Evolutionary conservation across 1,140 invertebrate genomes (phyloP).

Genomic region (Drosophila serrata): DNA sequence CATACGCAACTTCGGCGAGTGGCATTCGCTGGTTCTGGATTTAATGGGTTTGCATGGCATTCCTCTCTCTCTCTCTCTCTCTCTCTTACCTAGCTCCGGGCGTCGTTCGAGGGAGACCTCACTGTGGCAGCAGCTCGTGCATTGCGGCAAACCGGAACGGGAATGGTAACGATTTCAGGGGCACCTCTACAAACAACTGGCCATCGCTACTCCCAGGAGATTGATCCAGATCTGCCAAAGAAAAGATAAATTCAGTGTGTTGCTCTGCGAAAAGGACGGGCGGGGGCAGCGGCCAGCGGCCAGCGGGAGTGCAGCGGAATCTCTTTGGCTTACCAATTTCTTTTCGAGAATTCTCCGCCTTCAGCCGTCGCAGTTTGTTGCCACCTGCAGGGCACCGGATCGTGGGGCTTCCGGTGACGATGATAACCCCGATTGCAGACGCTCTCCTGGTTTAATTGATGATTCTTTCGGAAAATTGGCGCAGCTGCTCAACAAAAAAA

Average conservation of each 20-base stretch:
- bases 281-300: background rate
- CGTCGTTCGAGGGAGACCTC: conserved; percentile 14
- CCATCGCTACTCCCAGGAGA: background rate
- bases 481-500: conserved; percentile 16
- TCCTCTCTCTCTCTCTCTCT: background rate
- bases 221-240: conserved; percentile 22
- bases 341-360: background rate
- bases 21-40: conserved; percentile 15
- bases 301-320: background rate
- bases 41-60: conserved; percentile 17
- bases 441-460: conserved; percentile 38
- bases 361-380: background rate
- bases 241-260: conserved; percentile 12
- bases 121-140: conserved; percentile 17
- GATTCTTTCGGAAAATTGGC: conserved; percentile 29
- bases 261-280: background rate
- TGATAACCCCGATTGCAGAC: conserved; percentile 2
- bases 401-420: conserved; percentile 5
- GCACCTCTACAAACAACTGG: background rate
- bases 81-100: conserved; percentile 19
- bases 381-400: conserved; percentile 13
- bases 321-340: conserved; percentile 28
- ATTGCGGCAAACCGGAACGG: conserved; percentile 13
- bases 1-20: conserved; percentile 40
- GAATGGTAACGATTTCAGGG: conserved; percentile 3